A percentile compares a stretch with the other conserved stretches of the same genome.
These are phyloP conservation scores for Chelon auratus DNA, from an alignment of 2,797 vertebrate species.

Conservation along the genomic window DNA sequence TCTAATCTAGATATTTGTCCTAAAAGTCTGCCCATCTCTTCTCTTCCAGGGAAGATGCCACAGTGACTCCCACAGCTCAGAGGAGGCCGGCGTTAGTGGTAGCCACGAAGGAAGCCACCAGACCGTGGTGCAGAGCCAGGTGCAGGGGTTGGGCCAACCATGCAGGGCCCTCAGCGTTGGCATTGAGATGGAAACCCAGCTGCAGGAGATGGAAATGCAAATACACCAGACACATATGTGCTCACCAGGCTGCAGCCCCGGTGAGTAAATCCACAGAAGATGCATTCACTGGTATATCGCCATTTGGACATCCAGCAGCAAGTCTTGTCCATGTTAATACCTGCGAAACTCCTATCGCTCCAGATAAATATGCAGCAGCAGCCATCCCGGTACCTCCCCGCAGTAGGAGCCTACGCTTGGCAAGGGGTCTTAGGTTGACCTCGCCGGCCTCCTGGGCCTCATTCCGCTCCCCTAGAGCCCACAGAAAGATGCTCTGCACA, in stretches of 20 bases:
- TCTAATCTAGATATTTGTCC: not conserved
- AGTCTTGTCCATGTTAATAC: not conserved
- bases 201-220: conserved; percentile 70
- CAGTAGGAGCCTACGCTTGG: conserved; percentile 80
- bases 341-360: not conserved
- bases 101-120: conserved; percentile 50
- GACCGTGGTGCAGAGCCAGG: conserved; percentile 67
- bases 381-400: conserved; percentile 81
- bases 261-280: conserved; percentile 60
- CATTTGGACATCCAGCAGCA: not conserved
- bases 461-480: conserved; percentile 89
- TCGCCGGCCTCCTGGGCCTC: conserved; percentile 95
- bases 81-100: conserved; percentile 70
- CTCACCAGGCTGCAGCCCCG: conserved; percentile 75
- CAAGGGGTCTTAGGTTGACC: conserved; percentile 82
- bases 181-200: conserved; percentile 52
- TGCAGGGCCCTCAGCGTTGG: conserved; percentile 59
- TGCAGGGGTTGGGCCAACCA: conserved; percentile 52
- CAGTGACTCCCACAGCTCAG: conserved; percentile 77
- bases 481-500: conserved; percentile 89
- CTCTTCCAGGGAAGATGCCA: conserved; percentile 70
- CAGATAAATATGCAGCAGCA: conserved; percentile 69
- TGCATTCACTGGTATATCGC: too few relatives aligned
- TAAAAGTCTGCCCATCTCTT: conserved; percentile 13
- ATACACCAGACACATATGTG: conserved; percentile 54